Evolutionary conservation across 2,113 vertebrate species (phyloP).

Genomic region (Grammomys dolichurus): DNA sequence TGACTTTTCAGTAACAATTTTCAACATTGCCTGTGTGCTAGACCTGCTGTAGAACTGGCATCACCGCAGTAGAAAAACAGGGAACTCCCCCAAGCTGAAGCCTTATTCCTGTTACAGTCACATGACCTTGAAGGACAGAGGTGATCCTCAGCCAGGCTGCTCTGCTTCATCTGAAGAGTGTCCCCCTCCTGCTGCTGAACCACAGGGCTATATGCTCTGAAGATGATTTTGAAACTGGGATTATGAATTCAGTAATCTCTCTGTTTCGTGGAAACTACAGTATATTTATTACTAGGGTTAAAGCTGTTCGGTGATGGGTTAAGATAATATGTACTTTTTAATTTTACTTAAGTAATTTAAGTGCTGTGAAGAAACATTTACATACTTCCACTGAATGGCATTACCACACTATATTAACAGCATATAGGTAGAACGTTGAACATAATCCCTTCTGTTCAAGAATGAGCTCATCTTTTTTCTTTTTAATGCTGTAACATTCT

Average conservation of each 20-base stretch:
- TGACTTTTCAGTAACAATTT: not conserved
- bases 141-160: not conserved
- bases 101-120: not conserved
- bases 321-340: not conserved
- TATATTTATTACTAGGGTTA: not conserved
- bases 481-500: not conserved
- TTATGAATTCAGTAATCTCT: slow-evolving; percentile 21
- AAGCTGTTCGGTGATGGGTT: not conserved
- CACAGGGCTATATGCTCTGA: not conserved
- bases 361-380: slow-evolving; percentile 22
- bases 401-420: not conserved
- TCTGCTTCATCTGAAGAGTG: not conserved
- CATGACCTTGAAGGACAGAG: not conserved
- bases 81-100: not conserved
- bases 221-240: slow-evolving; percentile 28
- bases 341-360: not conserved
- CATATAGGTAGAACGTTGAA: not conserved
- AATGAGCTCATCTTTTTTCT: not conserved
- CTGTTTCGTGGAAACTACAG: not conserved
- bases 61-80: not conserved
- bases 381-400: not conserved
- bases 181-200: not conserved
- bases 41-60: not conserved
- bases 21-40: not conserved
- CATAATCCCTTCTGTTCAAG: not conserved